These are phyloP conservation scores for Parauchenoglanis ngamensis DNA, from an alignment of 2,797 vertebrate species.

Conservation along the genomic window DNA sequence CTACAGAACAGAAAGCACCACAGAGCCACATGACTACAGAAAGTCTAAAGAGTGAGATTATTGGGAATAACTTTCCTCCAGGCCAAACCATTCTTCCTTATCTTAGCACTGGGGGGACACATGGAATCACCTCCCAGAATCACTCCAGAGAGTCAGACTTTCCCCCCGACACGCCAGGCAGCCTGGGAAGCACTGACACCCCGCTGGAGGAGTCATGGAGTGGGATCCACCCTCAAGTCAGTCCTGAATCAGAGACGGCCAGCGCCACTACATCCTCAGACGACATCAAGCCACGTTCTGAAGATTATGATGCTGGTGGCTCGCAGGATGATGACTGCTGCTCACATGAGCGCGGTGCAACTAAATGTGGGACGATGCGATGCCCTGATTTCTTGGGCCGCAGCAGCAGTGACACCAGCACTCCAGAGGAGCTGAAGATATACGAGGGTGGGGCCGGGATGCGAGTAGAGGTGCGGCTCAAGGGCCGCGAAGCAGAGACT, in stretches of 20 bases:
- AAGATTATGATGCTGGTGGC: constrained; percentile 97
- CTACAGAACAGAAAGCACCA: constrained; percentile 28
- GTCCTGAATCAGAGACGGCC: constrained; percentile 90
- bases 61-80: constrained; percentile 42
- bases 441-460: constrained; percentile 86
- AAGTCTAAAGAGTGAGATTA: constrained; percentile 41
- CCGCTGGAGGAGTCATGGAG: constrained; percentile 83
- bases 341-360: constrained; percentile 88
- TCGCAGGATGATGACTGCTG: constrained; percentile 97
- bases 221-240: constrained; percentile 82
- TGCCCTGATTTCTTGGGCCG: constrained; percentile 96
- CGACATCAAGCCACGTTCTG: constrained; percentile 96
- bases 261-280: constrained; percentile 97
- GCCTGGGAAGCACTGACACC: constrained; percentile 75
- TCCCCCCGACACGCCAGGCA: constrained; percentile 76
- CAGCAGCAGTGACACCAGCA: constrained; percentile 98
- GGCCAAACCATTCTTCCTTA: constrained; percentile 37
- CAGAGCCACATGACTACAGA: constrained; percentile 33
- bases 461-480: constrained; percentile 88
- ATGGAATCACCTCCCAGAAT: constrained; percentile 49
- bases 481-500: constrained; percentile 79
- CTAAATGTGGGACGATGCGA: constrained; percentile 92
- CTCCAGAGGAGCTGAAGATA: constrained; percentile 94
- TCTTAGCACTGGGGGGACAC: constrained; percentile 40
- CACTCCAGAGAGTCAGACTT: constrained; percentile 75